Evolutionary conservation across 2,113 vertebrate genomes (phyloP).

Genomic region (Lutjanus erythropterus): DNA sequence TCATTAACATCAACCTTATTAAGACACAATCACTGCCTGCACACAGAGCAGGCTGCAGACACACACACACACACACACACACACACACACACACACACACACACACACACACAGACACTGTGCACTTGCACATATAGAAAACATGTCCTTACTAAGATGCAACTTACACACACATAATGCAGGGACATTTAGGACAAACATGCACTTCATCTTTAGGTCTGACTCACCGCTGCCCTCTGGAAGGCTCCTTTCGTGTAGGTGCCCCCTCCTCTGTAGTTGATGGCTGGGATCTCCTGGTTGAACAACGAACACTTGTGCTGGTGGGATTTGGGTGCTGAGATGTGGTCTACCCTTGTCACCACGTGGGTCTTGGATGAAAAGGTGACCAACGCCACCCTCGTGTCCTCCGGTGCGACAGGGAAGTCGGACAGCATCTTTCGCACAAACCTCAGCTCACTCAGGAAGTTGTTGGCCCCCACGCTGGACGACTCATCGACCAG

Average conservation of each 20-base stretch:
- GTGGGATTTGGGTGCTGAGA: constrained; percentile 89
- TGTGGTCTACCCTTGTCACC: constrained; percentile 95
- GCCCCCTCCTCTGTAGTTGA: constrained; percentile 95
- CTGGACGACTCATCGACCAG: constrained; percentile 98
- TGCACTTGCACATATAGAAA: not conserved
- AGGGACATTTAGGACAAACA: not conserved
- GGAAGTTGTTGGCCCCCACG: constrained; percentile 93
- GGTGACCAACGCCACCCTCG: constrained; percentile 95
- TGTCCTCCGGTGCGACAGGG: constrained; percentile 93
- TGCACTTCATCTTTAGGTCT: not conserved
- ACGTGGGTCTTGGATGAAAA: constrained; percentile 97
- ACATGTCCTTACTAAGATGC: not conserved
- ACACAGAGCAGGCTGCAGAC: constrained; percentile 35
- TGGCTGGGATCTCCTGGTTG: constrained; percentile 94
- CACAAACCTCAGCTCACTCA: constrained; percentile 94
- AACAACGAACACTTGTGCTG: constrained; percentile 98
- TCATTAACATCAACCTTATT: constrained; percentile 62
- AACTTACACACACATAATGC: not conserved
- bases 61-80: constrained; percentile 8
- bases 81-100: not conserved
- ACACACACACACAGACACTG: constrained; percentile 7
- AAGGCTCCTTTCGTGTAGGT: constrained; percentile 98
- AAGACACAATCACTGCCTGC: constrained; percentile 26
- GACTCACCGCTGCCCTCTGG: constrained; percentile 95
- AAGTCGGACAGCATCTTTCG: constrained; percentile 98